phyloP scores from a whole-genome alignment of 1,140 invertebrate genomes.

The Nautilus pompilius region DNA sequence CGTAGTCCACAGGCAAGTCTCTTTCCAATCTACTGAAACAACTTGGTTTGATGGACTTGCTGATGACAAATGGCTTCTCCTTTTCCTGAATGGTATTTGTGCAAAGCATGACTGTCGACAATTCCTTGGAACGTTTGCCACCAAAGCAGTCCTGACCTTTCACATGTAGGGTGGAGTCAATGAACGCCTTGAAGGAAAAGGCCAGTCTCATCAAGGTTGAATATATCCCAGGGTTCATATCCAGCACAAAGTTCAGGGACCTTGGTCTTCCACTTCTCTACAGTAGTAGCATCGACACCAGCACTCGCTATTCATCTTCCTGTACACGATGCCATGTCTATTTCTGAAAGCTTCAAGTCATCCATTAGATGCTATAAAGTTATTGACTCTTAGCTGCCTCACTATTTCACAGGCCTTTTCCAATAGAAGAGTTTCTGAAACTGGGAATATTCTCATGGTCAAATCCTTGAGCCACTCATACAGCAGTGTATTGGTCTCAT shows the following conservation, averaged over 20 bases:
- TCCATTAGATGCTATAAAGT: constrained; percentile 30
- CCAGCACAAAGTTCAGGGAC: constrained; percentile 12
- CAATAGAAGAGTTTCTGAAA: constrained; percentile 14
- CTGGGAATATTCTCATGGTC: neutral
- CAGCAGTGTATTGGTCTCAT: constrained; percentile 11
- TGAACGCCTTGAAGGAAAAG: too few relatives aligned
- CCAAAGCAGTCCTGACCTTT: constrained; percentile 9
- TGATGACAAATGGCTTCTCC: constrained; percentile 16
- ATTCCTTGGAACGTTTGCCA: constrained; percentile 22
- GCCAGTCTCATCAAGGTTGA: constrained; percentile 28
- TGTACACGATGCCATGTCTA: constrained; percentile 11
- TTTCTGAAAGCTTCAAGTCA: constrained; percentile 17
- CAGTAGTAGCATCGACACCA: constrained; percentile 7
- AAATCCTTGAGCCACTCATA: constrained; percentile 13
- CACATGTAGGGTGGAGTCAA: too few relatives aligned
- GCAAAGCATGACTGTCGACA: constrained; percentile 18
- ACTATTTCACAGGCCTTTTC: constrained; percentile 15
- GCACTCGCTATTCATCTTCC: too few relatives aligned
- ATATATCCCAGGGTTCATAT: constrained; percentile 20
- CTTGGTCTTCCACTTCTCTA: constrained; percentile 13
- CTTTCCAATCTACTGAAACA: constrained; percentile 21
- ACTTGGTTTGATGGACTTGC: constrained; percentile 9
- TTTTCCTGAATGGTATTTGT: constrained; percentile 17
- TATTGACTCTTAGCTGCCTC: constrained; percentile 9
- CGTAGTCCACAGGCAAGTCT: too few relatives aligned